These are phyloP conservation scores for Chinchilla lanigera DNA, from an alignment of 2,113 vertebrate genomes.

Conservation along the genomic window DNA sequence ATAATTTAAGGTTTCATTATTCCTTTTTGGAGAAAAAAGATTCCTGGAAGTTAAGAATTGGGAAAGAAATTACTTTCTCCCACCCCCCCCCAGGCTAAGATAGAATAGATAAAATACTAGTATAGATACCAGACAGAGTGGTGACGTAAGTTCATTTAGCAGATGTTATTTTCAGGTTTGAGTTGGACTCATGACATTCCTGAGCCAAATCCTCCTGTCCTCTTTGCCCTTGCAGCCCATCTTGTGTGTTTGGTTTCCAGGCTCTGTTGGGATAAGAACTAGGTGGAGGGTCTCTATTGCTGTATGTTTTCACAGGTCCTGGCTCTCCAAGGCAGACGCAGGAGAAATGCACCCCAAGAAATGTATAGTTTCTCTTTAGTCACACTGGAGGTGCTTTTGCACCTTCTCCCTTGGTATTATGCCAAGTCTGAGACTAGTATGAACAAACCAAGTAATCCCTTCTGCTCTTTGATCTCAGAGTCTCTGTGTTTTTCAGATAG, in stretches of 20 bases:
- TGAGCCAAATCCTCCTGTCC: neutral
- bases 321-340: neutral
- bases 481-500: neutral
- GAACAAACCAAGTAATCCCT: neutral
- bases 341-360: neutral
- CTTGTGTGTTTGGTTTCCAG: neutral
- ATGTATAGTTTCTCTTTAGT: neutral
- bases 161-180: neutral
- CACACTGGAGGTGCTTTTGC: neutral
- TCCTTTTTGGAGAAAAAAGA: neutral
- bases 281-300: neutral
- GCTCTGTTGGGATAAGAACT: neutral
- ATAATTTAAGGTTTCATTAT: neutral
- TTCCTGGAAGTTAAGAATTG: conserved; percentile 33
- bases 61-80: neutral
- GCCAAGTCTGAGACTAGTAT: neutral
- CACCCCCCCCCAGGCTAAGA: neutral
- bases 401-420: neutral
- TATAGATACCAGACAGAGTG: neutral
- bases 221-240: neutral
- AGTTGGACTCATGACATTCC: neutral
- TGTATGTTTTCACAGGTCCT: neutral
- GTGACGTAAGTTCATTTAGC: neutral
- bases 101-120: neutral
- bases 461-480: neutral